These are phyloP conservation scores for Opisthocomus hoazin DNA, from an alignment of 2,113 vertebrate species.

Conservation along the genomic window DNA sequence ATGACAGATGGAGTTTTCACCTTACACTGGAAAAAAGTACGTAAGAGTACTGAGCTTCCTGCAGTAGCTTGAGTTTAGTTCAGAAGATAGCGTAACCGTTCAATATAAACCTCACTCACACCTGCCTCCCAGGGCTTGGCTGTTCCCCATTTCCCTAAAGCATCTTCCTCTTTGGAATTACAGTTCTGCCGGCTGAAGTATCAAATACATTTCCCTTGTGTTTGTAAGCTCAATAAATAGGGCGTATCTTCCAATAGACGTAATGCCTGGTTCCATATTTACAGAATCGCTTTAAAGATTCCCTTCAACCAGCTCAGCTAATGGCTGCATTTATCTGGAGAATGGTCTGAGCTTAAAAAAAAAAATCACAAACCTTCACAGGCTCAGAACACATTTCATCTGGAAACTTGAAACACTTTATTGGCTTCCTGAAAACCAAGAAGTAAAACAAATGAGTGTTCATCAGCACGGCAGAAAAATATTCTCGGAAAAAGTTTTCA, in stretches of 20 bases:
- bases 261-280: background rate
- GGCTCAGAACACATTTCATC: background rate
- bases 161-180: background rate
- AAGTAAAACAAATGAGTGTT: background rate
- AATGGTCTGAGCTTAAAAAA: background rate
- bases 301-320: background rate
- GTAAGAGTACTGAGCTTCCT: background rate
- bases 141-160: background rate
- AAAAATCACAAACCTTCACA: background rate
- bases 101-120: background rate
- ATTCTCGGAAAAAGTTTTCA: background rate
- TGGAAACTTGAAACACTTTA: background rate
- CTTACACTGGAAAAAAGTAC: background rate
- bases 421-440: background rate
- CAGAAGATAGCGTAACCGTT: background rate
- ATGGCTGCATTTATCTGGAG: background rate
- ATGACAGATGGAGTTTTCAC: background rate
- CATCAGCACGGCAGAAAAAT: background rate
- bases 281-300: background rate
- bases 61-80: background rate
- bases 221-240: background rate
- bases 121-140: background rate
- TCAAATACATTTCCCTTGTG: background rate
- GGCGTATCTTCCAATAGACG: background rate
- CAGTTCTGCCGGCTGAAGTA: background rate